A percentile compares a stretch with the other conserved stretches of the same genome.
Evolutionary conservation across 35 echinoderm and acorn worm genomes (phyloP).

Genomic region (Apostichopus parvimensis): DNA sequence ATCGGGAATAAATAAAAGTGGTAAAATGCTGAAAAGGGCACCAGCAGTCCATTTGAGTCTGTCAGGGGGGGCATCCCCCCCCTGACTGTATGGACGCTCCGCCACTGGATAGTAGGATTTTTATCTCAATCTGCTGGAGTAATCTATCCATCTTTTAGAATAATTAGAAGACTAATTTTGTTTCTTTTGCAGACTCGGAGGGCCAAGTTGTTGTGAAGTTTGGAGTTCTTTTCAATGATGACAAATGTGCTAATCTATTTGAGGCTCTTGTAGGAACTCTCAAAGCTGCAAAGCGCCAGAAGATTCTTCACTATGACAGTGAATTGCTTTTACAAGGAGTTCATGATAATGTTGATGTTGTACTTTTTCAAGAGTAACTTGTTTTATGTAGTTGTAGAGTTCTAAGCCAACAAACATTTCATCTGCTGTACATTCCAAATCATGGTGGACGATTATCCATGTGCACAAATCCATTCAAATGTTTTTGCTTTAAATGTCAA

Average conservation of each 20-base stretch:
- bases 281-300: slow-evolving; percentile 86
- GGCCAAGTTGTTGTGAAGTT: slow-evolving; percentile 76
- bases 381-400: no score
- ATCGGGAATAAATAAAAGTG: no score
- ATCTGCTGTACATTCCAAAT: no score
- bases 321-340: slow-evolving; percentile 93
- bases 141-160: no score
- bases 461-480: no score
- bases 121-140: no score
- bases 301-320: slow-evolving; percentile 77
- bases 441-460: no score
- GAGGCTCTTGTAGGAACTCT: slow-evolving; percentile 91
- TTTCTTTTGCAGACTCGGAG: slow-evolving; percentile 67
- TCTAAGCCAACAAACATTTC: no score
- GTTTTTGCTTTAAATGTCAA: no score
- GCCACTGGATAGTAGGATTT: no score
- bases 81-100: no score
- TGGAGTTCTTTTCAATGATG: slow-evolving; percentile 88
- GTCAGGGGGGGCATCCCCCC: background rate
- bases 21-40: no score
- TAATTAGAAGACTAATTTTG: background rate
- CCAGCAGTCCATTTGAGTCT: background rate
- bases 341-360: slow-evolving; percentile 85
- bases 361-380: slow-evolving; percentile 45
- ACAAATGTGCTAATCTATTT: slow-evolving; percentile 89